Evolutionary conservation across 2,797 vertebrate genomes (phyloP).

Genomic region (Psittacula echo): DNA sequence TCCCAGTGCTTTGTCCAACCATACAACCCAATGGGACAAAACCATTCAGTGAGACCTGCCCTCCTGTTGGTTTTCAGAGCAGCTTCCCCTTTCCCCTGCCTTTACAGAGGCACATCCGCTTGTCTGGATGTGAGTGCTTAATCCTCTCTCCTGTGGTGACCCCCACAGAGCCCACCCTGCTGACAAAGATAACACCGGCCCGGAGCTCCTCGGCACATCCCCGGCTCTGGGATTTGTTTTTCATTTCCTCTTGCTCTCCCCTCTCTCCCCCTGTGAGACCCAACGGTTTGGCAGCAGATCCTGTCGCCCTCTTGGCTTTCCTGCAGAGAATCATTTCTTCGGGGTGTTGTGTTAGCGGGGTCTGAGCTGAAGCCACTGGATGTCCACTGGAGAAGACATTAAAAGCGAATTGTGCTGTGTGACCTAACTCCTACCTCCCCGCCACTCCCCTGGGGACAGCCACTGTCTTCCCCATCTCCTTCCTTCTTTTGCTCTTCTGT

Average conservation of each 20-base stretch:
- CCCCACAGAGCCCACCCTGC: background rate
- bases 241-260: conserved; percentile 61
- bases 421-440: background rate
- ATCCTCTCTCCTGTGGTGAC: background rate
- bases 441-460: background rate
- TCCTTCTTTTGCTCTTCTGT: background rate
- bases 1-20: background rate
- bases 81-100: background rate
- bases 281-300: conserved; percentile 15
- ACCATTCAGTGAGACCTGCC: background rate
- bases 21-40: background rate
- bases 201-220: background rate
- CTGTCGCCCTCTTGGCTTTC: background rate
- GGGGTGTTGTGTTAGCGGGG: background rate
- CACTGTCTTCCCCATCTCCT: background rate
- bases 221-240: conserved; percentile 32
- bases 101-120: background rate
- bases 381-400: background rate
- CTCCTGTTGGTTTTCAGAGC: background rate
- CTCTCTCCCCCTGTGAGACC: background rate
- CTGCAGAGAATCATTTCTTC: background rate
- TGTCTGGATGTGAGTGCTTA: background rate
- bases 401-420: background rate
- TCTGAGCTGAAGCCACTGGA: background rate
- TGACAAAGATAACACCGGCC: background rate